Base-by-base conservation (phyloP, 1,140 invertebrate species). In the Agraylea sexmaculata region DNA sequence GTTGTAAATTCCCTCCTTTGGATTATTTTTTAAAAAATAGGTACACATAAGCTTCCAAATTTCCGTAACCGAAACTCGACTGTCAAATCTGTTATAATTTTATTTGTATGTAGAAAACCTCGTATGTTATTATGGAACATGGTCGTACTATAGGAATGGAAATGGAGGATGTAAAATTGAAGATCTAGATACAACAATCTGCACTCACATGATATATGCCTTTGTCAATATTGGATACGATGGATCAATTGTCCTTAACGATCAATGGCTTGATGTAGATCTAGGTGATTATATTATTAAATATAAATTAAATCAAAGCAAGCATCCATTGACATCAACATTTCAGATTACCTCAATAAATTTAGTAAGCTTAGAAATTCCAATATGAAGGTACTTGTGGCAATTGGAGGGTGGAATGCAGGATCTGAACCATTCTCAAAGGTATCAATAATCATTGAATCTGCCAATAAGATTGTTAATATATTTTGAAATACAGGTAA, bases 341-440 rank as follows among this genome's bases (percentile, higher is more conserved):
- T 37, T 55, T 31, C 53, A 69, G 66, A 62, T 50, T 70, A 68
- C 43, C 69, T 72, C 8, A 51, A 56, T 8, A 60, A 64, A 46
- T 77, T 78, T 46, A 74, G 69, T 39, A 64, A 60, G 0, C 58
- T 85, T 12, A 81, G 78, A 52, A 45, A 83, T 60, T 66, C 75
- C 0, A 62, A 70, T 4, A 51, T 83, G 4, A 83, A 82, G 56
- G 73, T 78, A 0, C 46, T 85, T 29, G 48, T 84, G 6, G 78
- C 79, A 7, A 70, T 87, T 21, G 83, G 83, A 7, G 83, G 83
- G 8, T 87, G 81, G 80, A 80, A 76, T 51, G 77, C 83, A 58
- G 78, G 78, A 12, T 80, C 77, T 0, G 59, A 57, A 3, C 78
- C 70, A 43, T 84, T 75, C 56, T 82, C 79, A 0, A 46, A 53